A percentile compares a stretch with the other conserved stretches of the same genome.
Conservation (phyloP, 2,113 vertebrate species). For the Mormyrus lacerda region DNA sequence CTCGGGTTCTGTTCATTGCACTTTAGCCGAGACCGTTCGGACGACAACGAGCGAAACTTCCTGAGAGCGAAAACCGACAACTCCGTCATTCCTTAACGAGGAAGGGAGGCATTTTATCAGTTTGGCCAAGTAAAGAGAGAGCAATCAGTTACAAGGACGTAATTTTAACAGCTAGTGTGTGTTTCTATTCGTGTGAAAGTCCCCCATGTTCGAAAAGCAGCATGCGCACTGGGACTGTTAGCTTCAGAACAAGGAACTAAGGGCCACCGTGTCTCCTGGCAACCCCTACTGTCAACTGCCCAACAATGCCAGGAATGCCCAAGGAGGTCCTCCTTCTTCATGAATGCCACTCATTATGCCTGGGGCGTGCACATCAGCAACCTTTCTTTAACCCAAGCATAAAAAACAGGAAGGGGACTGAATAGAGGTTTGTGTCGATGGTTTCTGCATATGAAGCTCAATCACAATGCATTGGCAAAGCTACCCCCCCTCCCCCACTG, state of each 20-base stretch:
- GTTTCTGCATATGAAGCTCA: neutral
- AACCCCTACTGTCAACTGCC: neutral
- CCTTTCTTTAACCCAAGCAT: neutral
- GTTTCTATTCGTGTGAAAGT: neutral
- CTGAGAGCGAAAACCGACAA: neutral
- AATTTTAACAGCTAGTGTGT: neutral
- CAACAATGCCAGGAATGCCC: conserved; percentile 13
- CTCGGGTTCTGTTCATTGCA: neutral
- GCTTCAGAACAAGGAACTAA: neutral
- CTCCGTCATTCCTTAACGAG: neutral
- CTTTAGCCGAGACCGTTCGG: neutral
- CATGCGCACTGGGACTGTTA: neutral
- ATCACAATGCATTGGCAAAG: neutral
- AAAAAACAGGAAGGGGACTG: neutral
- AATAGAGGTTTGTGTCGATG: neutral
- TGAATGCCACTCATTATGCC: conserved; percentile 11
- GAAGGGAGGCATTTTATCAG: neutral
- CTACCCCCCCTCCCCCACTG: neutral
- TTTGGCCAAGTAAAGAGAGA: neutral
- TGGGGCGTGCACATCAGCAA: neutral
- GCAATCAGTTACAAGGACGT: neutral
- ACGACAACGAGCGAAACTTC: neutral
- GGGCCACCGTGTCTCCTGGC: neutral
- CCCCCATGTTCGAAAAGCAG: neutral
- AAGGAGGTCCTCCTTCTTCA: neutral